phyloP scores from a whole-genome alignment of 2,113 vertebrate species.

The Prietella phreatophila region DNA sequence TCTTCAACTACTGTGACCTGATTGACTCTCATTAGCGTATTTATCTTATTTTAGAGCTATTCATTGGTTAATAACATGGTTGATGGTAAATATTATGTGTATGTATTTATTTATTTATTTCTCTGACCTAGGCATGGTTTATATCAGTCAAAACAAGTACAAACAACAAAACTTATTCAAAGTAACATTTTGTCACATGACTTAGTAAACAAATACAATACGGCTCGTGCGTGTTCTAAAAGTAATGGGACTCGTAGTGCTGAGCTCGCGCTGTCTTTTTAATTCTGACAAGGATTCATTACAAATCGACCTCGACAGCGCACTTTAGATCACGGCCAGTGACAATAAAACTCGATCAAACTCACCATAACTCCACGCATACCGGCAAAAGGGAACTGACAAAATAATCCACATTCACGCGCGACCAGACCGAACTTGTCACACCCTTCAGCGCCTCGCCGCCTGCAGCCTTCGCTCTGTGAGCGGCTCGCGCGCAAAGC shows the following conservation, averaged over 20 bases:
- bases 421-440: conserved; percentile 16
- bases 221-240: background rate
- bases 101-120: background rate
- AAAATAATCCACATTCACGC: conserved; percentile 1
- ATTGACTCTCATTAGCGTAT: background rate
- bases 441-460: conserved; percentile 5
- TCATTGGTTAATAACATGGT: background rate
- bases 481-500: background rate
- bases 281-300: background rate
- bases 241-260: background rate
- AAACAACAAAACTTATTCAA: background rate
- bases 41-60: background rate
- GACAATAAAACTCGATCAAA: background rate
- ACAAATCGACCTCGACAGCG: background rate
- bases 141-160: too few species aligned
- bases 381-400: background rate
- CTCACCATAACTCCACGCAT: conserved; percentile 35
- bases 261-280: background rate
- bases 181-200: background rate
- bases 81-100: too few species aligned
- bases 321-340: background rate
- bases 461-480: background rate
- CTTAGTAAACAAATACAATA: background rate
- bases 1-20: background rate
- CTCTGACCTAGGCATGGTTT: background rate